Conservation (phyloP, 2,797 vertebrate species). For the Enteromius fasciolatus region DNA sequence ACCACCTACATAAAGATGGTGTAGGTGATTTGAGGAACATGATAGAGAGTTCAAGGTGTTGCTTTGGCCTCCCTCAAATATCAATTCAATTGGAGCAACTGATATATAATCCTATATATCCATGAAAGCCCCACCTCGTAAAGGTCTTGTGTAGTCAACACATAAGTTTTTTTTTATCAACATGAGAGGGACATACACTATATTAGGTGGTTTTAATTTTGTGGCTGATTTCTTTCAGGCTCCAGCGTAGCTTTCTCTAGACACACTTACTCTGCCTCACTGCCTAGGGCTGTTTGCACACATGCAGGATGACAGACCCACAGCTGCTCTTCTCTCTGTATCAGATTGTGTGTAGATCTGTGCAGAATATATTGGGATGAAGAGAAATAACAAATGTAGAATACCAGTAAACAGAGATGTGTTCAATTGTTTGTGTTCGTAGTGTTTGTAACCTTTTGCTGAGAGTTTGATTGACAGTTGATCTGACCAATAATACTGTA, state of each 20-base stretch:
- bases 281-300: constrained; percentile 35
- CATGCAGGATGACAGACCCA: constrained; percentile 30
- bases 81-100: not conserved
- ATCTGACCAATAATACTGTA: not conserved
- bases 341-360: constrained; percentile 33
- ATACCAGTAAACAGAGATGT: not conserved
- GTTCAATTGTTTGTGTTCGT: not conserved
- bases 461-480: not conserved
- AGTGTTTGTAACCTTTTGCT: not conserved
- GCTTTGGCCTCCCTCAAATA: not conserved
- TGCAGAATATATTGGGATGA: not conserved
- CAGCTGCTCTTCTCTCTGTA: constrained; percentile 31
- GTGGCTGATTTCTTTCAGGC: not conserved
- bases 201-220: not conserved
- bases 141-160: not conserved
- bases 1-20: not conserved
- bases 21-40: not conserved
- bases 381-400: not conserved
- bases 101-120: not conserved
- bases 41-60: not conserved
- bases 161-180: not conserved
- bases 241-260: not conserved
- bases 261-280: not conserved
- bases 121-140: not conserved
- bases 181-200: not conserved